Evolutionary conservation across 2,113 vertebrate species (phyloP), one percentile per base, ranked within the genome.

Genomic region (Periophthalmus modestus): DNA sequence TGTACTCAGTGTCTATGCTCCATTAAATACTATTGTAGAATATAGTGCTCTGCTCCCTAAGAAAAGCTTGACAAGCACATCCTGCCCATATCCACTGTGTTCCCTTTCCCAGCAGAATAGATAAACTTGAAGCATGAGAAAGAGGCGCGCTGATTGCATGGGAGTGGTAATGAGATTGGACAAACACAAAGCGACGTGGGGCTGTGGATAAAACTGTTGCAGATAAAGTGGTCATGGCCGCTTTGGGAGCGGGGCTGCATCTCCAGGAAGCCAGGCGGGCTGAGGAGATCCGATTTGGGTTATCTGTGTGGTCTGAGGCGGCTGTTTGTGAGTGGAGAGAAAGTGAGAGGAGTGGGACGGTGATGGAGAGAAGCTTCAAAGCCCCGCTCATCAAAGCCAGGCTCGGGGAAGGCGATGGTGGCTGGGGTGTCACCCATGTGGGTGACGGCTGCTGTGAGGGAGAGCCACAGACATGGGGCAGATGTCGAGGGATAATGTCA

Each of bases 281-380:
- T 77, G 81, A 82, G 58, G 39, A 72, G 82, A 86, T 88, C 77
- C 80, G 86, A 86, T 87, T 65, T 75, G 74, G 70, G 80, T 90
- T 85, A 85, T 89, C 87, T 82, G 73, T 66, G 65, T 78, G 77
- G 81, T 63, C 87, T 77, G 66, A 58, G 79, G 82, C 54, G 78
- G 73, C 62, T 82, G 78, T 77, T 77, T 80, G 73, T 50, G 23
- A 68, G 80, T 69, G 10, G 48, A 80, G 54, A 62, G 67, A 48
- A 46, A 73, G 57, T 58, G 48, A 73, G 67, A 69, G 28, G 68
- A 72, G 63, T 16, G 43, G 15, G 67, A 18, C 82, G 79, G 77
- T 82, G 79, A 84, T 79, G 77, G 82, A 61, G 72, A 28, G 6
- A 11, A 21, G 71, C 88, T 87, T 89, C 85, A 89, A 87, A 89